These are phyloP conservation scores for Falco punctatus DNA, from an alignment of 2,113 vertebrate genomes.

Conservation along the genomic window DNA sequence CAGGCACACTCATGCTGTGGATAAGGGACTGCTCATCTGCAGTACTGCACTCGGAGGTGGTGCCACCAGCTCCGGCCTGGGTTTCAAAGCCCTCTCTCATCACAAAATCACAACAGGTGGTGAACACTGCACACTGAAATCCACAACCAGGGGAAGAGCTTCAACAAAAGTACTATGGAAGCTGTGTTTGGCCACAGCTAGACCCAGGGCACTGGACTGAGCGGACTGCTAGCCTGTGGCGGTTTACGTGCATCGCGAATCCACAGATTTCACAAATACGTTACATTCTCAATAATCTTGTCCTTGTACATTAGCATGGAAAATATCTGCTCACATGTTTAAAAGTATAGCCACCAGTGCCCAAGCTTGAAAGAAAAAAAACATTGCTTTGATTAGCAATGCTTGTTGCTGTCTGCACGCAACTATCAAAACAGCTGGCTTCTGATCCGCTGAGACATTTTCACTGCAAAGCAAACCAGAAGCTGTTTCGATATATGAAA, in stretches of 20 bases:
- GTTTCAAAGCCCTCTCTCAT: neutral
- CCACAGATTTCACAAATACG: neutral
- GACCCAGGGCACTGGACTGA: neutral
- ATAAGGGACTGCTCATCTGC: neutral
- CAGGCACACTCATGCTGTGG: neutral
- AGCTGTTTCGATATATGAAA: neutral
- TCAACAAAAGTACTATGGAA: neutral
- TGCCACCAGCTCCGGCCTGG: fast-evolving
- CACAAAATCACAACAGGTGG: neutral
- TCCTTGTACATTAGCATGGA: neutral
- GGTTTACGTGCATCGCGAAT: fast-evolving
- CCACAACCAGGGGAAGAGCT: neutral
- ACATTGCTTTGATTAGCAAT: neutral
- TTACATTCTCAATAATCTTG: neutral
- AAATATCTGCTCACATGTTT: neutral
- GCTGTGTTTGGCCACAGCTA: neutral
- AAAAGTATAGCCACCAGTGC: fast-evolving
- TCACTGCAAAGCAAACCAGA: neutral
- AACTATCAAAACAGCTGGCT: neutral
- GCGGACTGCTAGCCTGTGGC: neutral
- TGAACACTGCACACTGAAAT: neutral
- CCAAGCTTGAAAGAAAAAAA: neutral
- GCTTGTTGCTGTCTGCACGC: neutral
- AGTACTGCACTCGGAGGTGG: fast-evolving
- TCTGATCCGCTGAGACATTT: neutral